Evolutionary conservation across 2,113 vertebrate genomes (phyloP).

Genomic region (Sinocyclocheilus rhinocerous): DNA sequence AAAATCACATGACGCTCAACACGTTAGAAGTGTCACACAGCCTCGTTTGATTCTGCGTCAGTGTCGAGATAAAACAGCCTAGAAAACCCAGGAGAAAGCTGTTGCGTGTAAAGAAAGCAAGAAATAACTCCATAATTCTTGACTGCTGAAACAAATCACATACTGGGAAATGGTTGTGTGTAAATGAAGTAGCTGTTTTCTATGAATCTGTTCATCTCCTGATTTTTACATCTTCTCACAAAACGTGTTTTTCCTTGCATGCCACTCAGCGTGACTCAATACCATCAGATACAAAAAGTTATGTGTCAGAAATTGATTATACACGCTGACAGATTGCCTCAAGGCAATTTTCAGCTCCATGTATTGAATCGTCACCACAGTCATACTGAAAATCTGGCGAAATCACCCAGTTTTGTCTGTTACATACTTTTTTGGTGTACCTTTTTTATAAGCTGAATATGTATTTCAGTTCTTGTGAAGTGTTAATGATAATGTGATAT

Average conservation of each 20-base stretch:
- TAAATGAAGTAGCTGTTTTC: not conserved
- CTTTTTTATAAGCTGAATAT: not conserved
- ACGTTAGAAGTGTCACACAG: slow-evolving; percentile 1
- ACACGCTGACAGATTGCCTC: not conserved
- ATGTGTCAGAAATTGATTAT: not conserved
- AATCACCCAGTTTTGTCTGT: not conserved
- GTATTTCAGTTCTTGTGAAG: not conserved
- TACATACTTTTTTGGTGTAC: not conserved
- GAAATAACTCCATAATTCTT: not conserved
- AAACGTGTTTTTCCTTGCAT: not conserved
- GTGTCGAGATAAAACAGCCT: not conserved
- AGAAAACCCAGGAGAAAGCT: not conserved
- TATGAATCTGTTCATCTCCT: not conserved
- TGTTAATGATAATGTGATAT: not conserved
- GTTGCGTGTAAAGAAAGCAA: no score
- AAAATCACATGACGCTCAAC: slow-evolving; percentile 1
- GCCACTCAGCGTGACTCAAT: not conserved
- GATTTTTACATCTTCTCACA: not conserved
- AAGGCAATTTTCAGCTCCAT: not conserved
- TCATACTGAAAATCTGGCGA: not conserved
- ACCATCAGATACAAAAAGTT: not conserved
- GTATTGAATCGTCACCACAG: not conserved
- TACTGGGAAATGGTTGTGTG: not conserved
- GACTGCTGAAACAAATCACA: not conserved
- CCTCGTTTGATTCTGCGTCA: not conserved